These are phyloP conservation scores for Glandiceps talaboti DNA, from an alignment of 53 echinoderm and acorn worm genomes.

Conservation along the genomic window DNA sequence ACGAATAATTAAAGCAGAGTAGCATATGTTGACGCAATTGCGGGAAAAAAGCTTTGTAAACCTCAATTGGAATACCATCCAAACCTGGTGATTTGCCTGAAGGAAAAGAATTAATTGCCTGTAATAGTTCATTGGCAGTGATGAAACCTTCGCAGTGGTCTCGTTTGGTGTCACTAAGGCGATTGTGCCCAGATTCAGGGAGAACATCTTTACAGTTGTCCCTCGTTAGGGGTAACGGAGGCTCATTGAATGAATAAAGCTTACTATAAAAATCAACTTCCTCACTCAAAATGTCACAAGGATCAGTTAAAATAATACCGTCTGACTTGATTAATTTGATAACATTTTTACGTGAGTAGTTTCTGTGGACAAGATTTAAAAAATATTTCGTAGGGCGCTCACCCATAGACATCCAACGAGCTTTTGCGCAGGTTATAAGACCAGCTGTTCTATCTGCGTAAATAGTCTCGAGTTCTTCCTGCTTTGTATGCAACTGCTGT, in stretches of 20 bases:
- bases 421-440: background rate
- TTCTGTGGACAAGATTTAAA: background rate
- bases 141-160: background rate
- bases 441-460: background rate
- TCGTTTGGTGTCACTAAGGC: background rate
- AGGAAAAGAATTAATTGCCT: too few relatives aligned
- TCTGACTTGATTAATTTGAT: background rate
- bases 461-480: background rate
- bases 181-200: background rate
- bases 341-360: background rate
- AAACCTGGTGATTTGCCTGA: constrained; percentile 9
- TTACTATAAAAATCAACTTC: background rate
- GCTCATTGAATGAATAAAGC: background rate
- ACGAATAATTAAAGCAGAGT: too few relatives aligned
- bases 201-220: background rate
- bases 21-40: background rate
- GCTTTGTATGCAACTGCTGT: background rate
- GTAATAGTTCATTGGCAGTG: background rate
- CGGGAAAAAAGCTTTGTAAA: constrained; percentile 3
- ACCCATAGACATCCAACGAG: background rate
- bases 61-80: constrained; percentile 14
- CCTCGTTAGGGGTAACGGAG: background rate
- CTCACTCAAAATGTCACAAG: background rate
- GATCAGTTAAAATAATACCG: background rate
- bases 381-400: background rate